A percentile compares a stretch with the other conserved stretches of the same genome.
phyloP scores from a whole-genome alignment of 2,888 invertebrate genomes.

The Baccha elongata region DNA sequence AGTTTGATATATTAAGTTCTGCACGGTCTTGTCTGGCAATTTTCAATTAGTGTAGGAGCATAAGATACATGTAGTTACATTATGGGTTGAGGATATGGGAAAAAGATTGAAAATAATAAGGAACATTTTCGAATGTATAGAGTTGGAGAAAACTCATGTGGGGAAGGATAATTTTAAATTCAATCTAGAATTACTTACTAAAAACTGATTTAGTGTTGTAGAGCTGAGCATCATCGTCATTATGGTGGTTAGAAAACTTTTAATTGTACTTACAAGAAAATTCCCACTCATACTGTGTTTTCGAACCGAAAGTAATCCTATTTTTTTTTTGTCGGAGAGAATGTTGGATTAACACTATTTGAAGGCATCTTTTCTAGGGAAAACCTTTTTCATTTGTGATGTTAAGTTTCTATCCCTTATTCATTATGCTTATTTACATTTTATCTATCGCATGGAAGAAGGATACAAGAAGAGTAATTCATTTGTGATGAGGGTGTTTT shows the following conservation, averaged over 20 bases:
- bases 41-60: conserved; percentile 46
- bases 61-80: conserved; percentile 3
- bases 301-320: neutral
- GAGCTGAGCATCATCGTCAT: neutral
- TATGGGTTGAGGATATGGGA: too few species aligned
- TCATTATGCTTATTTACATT: conserved; percentile 27
- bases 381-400: conserved; percentile 2
- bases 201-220: conserved; percentile 9
- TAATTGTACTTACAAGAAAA: conserved; percentile 1
- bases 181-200: conserved; percentile 16
- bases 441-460: neutral
- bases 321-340: conserved; percentile 8
- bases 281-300: neutral
- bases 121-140: neutral
- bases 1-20: conserved; percentile 18
- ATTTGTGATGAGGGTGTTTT: conserved; percentile 26
- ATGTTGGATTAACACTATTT: conserved; percentile 20
- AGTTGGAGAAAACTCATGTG: neutral
- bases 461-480: conserved; percentile 23
- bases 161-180: neutral
- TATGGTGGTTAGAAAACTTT: neutral
- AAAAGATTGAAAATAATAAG: neutral
- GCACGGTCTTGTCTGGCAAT: conserved; percentile 29
- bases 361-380: neutral
- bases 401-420: conserved; percentile 4